Evolutionary conservation across 1,140 invertebrate species (phyloP), one percentile per base, ranked within the genome.

Genomic region (Vanessa atalanta): DNA sequence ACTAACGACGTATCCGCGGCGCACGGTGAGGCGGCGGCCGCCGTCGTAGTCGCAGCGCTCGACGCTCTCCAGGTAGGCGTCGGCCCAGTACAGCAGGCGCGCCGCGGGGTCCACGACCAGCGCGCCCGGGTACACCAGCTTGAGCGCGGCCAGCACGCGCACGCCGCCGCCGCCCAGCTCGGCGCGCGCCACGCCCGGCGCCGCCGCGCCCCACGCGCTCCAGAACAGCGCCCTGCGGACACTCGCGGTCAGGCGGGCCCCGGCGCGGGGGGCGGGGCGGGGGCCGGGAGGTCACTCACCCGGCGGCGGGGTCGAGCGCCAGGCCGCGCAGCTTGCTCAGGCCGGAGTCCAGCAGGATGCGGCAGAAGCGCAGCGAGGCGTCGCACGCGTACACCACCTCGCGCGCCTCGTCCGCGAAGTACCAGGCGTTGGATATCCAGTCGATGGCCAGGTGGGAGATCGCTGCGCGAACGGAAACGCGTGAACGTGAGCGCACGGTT

Each of bases 351-450:
- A 98, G 93, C 26, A 98, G 91, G 72, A 96, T 94, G 71, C 95
- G 94, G 89, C 96, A 96, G 88, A 94, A 93, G 69, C 89, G 89
- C 86, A 96, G 93, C 47, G 92, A 91, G 78, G 92, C 93, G 71
- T 93, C 95, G 92, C 95, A 98, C 78, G 95, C 93, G 91, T 95
- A 97, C 82, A 97, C 94, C 90, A 95, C 92, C 91, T 96, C 94
- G 84, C 95, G 90, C 79, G 94, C 91, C 90, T 95, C 95, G 90
- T 98, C 97, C 69, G 97, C 89, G 80, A 98, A 95, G 92, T 98
- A 99, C 95, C 97, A 96, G 88, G 97, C 97, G 74, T 95, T 94
- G 48, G 96, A 95, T 20, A 98, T 93, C 97, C 97, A 98, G 88
- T 98, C 97, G 72, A 97, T 93, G 3, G 96, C 95, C 63, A 98